phyloP scores from a whole-genome alignment of 1,140 invertebrate genomes.

The Bombus waltoni region DNA sequence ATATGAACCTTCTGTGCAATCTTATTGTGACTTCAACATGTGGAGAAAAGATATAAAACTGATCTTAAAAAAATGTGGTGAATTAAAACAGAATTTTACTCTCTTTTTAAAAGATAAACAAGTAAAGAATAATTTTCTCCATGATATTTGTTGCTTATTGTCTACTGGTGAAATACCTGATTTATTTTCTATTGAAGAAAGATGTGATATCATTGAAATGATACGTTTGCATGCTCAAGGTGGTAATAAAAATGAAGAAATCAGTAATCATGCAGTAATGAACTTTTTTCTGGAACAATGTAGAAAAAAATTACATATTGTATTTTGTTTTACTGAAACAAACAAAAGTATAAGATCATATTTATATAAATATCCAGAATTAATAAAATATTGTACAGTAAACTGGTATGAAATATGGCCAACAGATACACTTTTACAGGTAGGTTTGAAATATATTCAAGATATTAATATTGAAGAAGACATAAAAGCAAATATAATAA shows the following conservation, averaged over 20 bases:
- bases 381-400: conserved; percentile 89
- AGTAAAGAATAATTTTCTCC: conserved; percentile 85
- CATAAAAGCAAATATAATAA: conserved; percentile 81
- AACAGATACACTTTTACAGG: conserved; percentile 86
- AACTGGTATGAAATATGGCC: conserved; percentile 90
- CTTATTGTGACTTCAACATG: conserved; percentile 82
- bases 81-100: conserved; percentile 83
- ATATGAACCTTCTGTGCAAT: conserved; percentile 85
- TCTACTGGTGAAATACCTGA: conserved; percentile 86
- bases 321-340: conserved; percentile 86
- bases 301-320: conserved; percentile 86
- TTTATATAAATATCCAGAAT: conserved; percentile 84
- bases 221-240: conserved; percentile 80
- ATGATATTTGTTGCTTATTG: conserved; percentile 85
- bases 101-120: conserved; percentile 86
- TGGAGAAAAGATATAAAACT: conserved; percentile 86
- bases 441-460: conserved; percentile 86
- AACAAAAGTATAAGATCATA: conserved; percentile 82
- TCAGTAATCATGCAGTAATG: conserved; percentile 84
- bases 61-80: conserved; percentile 84
- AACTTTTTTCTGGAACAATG: conserved; percentile 86
- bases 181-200: conserved; percentile 85
- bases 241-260: conserved; percentile 83
- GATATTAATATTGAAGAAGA: conserved; percentile 83
- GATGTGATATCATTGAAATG: conserved; percentile 84